Evolutionary conservation across 2,888 invertebrate species (phyloP), one percentile per base, ranked within the genome.

Genomic region (Yponomeuta sedellus): DNA sequence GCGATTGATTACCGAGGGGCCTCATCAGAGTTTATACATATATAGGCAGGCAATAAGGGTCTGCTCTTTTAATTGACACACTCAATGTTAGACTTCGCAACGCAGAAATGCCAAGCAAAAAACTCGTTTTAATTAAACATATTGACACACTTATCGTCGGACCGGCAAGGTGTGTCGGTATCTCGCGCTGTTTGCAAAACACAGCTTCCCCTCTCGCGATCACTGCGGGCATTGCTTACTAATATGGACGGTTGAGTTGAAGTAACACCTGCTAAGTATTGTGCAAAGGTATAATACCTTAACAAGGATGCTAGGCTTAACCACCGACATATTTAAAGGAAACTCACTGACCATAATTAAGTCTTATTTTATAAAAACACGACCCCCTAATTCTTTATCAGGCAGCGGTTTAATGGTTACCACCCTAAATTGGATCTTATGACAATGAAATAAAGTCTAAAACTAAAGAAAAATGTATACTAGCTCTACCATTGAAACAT

Each of bases 51-150:
- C 44, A 52, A 52, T 52, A 52, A 52, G 44, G 44, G 44, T 12
- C 5, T 52, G 44, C 16, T 52, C 44, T 52, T 52, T 52, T 52
- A 52, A 52, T 52, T 12, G 44, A 16, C 44, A 52, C 16, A 52
- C 44, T 52, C 44, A 52, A 52, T 52, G 44, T 52, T 52, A 52
- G 44, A 16, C 44, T 52, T 52, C 16, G 44, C 44, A 52, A 52
- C 44, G 12, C 44, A 52, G 16, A 52, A 52, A 52, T 52, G 44
- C 44, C 44, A 52, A 16, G 44, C 44, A 52, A 52, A 52, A 52
- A 52, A 52, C 44, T 16, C 16, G 44, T 52, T 52, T 52, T 52
- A 52, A 52, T 52, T 52, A 52, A 52, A 52, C 44, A 52, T 52
- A 52, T 52, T 52, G 44, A 52, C 44, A 52, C 44, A 52, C 44